Evolutionary conservation across 1,140 invertebrate genomes (phyloP).

Genomic region (Drosophila kepulauana): DNA sequence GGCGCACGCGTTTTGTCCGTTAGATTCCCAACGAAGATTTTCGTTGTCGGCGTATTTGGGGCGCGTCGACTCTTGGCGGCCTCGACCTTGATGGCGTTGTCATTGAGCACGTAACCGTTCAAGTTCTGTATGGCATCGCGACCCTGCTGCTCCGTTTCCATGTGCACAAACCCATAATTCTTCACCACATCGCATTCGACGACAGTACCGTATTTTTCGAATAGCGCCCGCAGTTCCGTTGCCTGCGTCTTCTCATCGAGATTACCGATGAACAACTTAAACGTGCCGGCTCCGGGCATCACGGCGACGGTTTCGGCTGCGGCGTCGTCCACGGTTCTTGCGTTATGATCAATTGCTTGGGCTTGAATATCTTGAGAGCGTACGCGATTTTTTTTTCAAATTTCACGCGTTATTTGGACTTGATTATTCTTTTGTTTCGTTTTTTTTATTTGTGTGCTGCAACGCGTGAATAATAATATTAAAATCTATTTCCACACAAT

Average conservation of each 20-base stretch:
- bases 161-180: constrained; percentile 99
- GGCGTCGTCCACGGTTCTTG: constrained; percentile 77
- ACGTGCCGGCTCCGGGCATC: constrained; percentile 95
- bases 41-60: constrained; percentile 93
- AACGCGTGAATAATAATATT: constrained; percentile 44
- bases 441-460: constrained; percentile 8
- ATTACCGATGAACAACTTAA: constrained; percentile 98
- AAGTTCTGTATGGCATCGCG: constrained; percentile 96
- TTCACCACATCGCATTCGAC: constrained; percentile 98
- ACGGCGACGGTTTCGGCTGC: constrained; percentile 72
- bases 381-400: constrained; percentile 48
- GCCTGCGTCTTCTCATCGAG: constrained; percentile 95
- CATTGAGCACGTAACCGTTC: constrained; percentile 94
- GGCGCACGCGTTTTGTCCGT: constrained; percentile 95
- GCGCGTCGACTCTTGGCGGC: constrained; percentile 94
- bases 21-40: constrained; percentile 96
- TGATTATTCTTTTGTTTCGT: neutral
- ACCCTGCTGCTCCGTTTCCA: constrained; percentile 96
- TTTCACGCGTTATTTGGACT: constrained; percentile 33
- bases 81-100: constrained; percentile 95
- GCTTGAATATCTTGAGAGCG: constrained; percentile 41
- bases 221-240: constrained; percentile 94
- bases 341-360: constrained; percentile 58
- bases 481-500: constrained; percentile 50
- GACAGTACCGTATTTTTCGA: constrained; percentile 98